phyloP scores from a whole-genome alignment of 2,888 invertebrate species.

The Phortica okadai region DNA sequence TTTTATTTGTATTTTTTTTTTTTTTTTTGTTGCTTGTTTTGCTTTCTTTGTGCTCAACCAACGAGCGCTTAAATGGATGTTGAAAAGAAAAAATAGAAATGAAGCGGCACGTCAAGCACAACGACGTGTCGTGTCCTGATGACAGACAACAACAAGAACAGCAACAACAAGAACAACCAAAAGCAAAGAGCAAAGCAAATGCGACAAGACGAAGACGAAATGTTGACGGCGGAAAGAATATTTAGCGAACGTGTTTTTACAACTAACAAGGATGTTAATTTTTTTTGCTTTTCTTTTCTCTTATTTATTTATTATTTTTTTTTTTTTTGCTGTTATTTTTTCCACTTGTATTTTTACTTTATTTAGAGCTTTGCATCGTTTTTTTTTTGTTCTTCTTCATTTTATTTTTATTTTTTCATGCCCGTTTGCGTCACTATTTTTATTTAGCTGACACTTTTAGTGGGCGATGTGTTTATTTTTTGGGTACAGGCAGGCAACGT shows the following conservation, averaged over 20 bases:
- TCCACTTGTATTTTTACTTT: slow-evolving; percentile 47
- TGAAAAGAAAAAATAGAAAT: slow-evolving; percentile 1
- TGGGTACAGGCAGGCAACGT: slow-evolving; percentile 54
- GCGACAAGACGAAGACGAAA: background rate
- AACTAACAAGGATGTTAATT: slow-evolving; percentile 74
- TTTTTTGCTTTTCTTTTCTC: slow-evolving; percentile 50
- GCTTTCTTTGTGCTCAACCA: slow-evolving; percentile 7
- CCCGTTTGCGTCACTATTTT: slow-evolving; percentile 41
- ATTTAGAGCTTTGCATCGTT: slow-evolving; percentile 61
- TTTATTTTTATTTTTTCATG: slow-evolving; percentile 56
- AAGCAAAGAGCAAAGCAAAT: slow-evolving; percentile 10
- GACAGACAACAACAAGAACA: background rate
- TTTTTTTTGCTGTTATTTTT: slow-evolving; percentile 45
- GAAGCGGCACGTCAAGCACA: slow-evolving; percentile 16
- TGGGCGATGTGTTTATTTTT: slow-evolving; percentile 63
- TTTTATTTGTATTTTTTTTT: background rate
- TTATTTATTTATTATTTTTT: slow-evolving; percentile 42
- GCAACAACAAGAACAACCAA: slow-evolving; percentile 1
- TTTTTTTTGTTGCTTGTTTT: slow-evolving; percentile 28
- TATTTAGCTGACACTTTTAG: slow-evolving; percentile 31
- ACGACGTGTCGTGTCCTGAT: slow-evolving; percentile 31
- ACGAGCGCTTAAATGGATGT: background rate
- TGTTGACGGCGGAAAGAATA: slow-evolving; percentile 55
- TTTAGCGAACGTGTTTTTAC: slow-evolving; percentile 73
- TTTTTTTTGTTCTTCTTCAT: slow-evolving; percentile 44